Evolutionary conservation across 92 coral and sea anemone species (phyloP).

Genomic region (Hydrozoanthus gracilis): DNA sequence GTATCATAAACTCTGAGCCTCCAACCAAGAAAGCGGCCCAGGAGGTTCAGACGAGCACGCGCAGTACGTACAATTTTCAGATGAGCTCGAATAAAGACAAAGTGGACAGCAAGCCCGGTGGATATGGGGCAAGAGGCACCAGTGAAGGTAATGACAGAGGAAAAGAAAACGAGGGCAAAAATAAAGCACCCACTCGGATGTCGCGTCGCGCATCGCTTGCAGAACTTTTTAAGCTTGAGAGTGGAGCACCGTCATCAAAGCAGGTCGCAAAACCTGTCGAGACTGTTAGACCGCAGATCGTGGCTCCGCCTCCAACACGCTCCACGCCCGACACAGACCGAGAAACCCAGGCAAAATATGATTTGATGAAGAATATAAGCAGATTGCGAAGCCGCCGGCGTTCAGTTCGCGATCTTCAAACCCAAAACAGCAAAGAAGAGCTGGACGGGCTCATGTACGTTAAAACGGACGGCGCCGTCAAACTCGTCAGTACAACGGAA

Average conservation of each 20-base stretch:
- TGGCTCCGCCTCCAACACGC: slow-evolving; percentile 38
- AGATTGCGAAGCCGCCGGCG: slow-evolving; percentile 79
- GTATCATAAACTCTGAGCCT: slow-evolving; percentile 42
- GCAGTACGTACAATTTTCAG: slow-evolving; percentile 81
- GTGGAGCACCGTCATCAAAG: slow-evolving; percentile 47
- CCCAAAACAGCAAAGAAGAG: slow-evolving; percentile 71
- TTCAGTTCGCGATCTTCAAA: slow-evolving; percentile 87
- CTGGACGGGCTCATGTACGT: slow-evolving; percentile 92
- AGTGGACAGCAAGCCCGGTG: slow-evolving; percentile 74
- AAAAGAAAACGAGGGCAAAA: slow-evolving; percentile 48
- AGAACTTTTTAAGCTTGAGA: slow-evolving; percentile 85
- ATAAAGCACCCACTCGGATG: slow-evolving; percentile 71
- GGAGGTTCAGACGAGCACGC: slow-evolving; percentile 53
- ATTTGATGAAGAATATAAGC: slow-evolving; percentile 67
- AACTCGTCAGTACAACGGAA: slow-evolving; percentile 84
- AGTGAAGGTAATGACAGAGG: slow-evolving; percentile 44
- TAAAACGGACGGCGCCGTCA: slow-evolving; percentile 83
- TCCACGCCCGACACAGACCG: slow-evolving; percentile 31
- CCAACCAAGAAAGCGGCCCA: slow-evolving; percentile 55
- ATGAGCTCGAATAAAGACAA: slow-evolving; percentile 64
- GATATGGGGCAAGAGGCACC: slow-evolving; percentile 51
- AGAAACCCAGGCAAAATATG: slow-evolving; percentile 39
- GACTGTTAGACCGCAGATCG: slow-evolving; percentile 52
- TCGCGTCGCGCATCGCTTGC: slow-evolving; percentile 87
- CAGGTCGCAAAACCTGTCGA: slow-evolving; percentile 66